Percentiles rank a stretch among this genome's conserved stretches.
These are phyloP conservation scores for Harpagoxenus sublaevis DNA, from an alignment of 2,888 invertebrate genomes.

Conservation along the genomic window DNA sequence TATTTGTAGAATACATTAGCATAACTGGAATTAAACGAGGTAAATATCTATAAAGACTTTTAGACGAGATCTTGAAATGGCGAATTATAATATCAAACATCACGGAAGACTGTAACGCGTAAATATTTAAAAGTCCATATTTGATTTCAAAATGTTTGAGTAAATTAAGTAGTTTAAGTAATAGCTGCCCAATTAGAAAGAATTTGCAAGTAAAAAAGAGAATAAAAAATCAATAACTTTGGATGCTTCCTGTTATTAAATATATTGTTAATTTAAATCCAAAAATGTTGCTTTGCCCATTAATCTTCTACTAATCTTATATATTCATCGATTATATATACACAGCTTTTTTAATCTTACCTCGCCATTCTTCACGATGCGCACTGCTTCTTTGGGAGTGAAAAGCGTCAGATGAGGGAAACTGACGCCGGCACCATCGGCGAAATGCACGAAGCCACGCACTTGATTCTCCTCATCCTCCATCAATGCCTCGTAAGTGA, in stretches of 20 bases:
- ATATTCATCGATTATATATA: background rate
- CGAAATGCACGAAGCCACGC: slow-evolving; percentile 92
- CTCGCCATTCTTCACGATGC: slow-evolving; percentile 94
- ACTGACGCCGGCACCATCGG: slow-evolving; percentile 92
- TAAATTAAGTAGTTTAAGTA: background rate
- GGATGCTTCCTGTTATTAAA: background rate
- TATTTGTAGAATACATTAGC: background rate
- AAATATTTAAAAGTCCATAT: background rate
- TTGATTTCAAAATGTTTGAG: background rate
- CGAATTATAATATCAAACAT: background rate
- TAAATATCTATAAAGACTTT: background rate
- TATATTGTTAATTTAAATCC: background rate
- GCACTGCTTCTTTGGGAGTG: slow-evolving; percentile 92
- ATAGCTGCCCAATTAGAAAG: background rate
- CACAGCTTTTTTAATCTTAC: slow-evolving; percentile 83
- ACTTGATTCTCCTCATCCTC: slow-evolving; percentile 94
- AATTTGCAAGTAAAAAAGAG: background rate
- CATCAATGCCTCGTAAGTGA: slow-evolving; percentile 92
- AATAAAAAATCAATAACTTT: background rate
- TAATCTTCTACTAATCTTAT: background rate
- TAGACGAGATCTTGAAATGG: background rate
- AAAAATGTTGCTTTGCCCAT: background rate
- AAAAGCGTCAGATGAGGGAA: slow-evolving; percentile 92
- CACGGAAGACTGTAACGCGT: background rate
- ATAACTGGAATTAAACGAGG: background rate